Evolutionary conservation across 1,140 invertebrate genomes (phyloP).

Genomic region (Marisa cornuarietis): DNA sequence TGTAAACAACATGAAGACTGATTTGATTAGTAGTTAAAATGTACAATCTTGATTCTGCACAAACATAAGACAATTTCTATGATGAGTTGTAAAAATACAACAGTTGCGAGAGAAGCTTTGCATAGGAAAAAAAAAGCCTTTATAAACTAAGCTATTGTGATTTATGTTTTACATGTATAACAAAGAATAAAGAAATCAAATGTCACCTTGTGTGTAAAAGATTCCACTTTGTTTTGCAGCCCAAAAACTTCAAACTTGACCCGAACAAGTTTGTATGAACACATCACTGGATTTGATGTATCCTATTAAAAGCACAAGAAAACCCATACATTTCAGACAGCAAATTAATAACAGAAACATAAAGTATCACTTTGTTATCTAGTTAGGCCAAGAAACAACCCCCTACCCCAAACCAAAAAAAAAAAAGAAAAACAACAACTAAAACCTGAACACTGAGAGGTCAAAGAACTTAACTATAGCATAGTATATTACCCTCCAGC

Average conservation of each 20-base stretch:
- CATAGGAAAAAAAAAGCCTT: too few relatives aligned
- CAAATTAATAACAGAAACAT: too few relatives aligned
- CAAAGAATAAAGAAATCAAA: neutral
- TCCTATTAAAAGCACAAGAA: constrained; percentile 62
- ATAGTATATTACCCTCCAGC: constrained; percentile 74
- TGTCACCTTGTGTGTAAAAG: constrained; percentile 84
- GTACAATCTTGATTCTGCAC: too few relatives aligned
- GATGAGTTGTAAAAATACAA: too few relatives aligned
- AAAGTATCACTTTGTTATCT: neutral
- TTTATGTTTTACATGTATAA: too few relatives aligned
- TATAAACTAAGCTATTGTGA: too few relatives aligned
- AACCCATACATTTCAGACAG: neutral
- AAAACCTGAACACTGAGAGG: neutral
- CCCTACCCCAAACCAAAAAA: too few relatives aligned
- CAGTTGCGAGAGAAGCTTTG: too few relatives aligned
- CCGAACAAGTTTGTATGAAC: constrained; percentile 89
- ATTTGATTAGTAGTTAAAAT: too few relatives aligned
- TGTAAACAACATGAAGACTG: too few relatives aligned
- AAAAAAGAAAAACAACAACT: neutral
- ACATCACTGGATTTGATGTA: constrained; percentile 84
- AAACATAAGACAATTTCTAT: too few relatives aligned
- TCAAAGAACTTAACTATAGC: too few relatives aligned
- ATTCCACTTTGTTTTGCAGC: constrained; percentile 87
- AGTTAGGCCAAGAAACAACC: neutral
- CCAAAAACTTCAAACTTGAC: constrained; percentile 93